These are phyloP conservation scores for Daphoenositta chrysoptera DNA, from an alignment of 2,113 vertebrate genomes.

Conservation along the genomic window DNA sequence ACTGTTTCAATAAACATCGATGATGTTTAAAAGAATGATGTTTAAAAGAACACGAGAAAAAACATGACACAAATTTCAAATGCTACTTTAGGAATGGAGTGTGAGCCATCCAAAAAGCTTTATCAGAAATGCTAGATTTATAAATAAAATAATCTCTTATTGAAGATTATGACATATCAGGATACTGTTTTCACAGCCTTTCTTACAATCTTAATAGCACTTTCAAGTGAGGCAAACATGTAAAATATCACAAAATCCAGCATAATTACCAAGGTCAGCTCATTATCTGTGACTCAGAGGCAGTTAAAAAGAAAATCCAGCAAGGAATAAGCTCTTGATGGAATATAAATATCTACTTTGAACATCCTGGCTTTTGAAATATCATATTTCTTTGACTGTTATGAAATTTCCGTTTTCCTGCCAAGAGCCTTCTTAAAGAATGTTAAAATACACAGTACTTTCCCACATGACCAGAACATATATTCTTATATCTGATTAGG, in stretches of 20 bases:
- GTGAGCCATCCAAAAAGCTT: background rate
- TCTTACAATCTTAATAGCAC: background rate
- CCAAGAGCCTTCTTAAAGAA: background rate
- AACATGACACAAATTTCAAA: background rate
- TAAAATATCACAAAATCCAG: slow-evolving; percentile 35
- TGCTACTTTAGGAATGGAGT: background rate
- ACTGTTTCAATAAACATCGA: background rate
- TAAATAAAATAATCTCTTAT: background rate
- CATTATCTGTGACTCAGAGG: slow-evolving; percentile 44
- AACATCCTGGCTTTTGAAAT: slow-evolving; percentile 14
- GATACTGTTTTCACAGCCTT: background rate
- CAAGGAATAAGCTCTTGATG: background rate
- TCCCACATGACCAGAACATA: background rate
- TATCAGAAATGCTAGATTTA: background rate
- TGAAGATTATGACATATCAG: background rate
- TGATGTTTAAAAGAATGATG: background rate
- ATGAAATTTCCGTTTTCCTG: background rate
- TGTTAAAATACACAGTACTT: background rate
- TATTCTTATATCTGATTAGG: background rate
- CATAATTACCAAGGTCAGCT: slow-evolving; percentile 43
- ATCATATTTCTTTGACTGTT: background rate
- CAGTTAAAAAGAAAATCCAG: slow-evolving; percentile 34
- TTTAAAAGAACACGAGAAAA: background rate
- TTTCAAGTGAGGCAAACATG: slow-evolving; percentile 22
- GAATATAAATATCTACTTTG: slow-evolving; percentile 41